Evolutionary conservation across 1,140 invertebrate species (phyloP).

Genomic region (Nebria ingens): DNA sequence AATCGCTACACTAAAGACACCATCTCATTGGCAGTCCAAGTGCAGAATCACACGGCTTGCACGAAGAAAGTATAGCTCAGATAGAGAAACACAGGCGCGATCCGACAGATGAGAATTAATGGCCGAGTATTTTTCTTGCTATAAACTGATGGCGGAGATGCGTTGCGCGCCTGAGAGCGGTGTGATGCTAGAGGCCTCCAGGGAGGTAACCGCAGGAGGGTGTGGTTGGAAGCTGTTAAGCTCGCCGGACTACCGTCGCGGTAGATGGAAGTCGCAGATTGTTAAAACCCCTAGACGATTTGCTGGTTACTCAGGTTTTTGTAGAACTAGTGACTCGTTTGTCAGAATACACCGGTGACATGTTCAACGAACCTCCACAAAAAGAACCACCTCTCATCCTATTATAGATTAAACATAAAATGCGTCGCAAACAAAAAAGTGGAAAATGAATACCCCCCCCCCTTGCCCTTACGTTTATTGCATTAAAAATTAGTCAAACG

Average conservation of each 20-base stretch:
- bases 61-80: neutral
- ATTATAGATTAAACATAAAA: no score
- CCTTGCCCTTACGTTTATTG: no score
- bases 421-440: no score
- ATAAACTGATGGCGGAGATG: constrained; percentile 27
- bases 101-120: constrained; percentile 29
- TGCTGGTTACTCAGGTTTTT: neutral
- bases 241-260: no score
- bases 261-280: neutral
- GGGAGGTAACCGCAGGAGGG: no score
- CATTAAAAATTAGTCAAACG: no score
- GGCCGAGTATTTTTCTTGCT: constrained; percentile 26
- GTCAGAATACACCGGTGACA: neutral
- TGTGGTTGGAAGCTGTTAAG: no score
- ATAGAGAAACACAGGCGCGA: neutral
- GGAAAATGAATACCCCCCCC: no score
- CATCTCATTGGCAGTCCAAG: constrained; percentile 1
- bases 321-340: neutral
- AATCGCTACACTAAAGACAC: neutral
- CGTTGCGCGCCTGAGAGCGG: no score
- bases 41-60: neutral
- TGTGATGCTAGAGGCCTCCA: neutral
- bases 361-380: neutral
- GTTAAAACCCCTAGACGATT: neutral
- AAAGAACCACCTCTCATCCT: neutral